phyloP scores from a whole-genome alignment of 2,113 vertebrate species.

The Poecile atricapillus region DNA sequence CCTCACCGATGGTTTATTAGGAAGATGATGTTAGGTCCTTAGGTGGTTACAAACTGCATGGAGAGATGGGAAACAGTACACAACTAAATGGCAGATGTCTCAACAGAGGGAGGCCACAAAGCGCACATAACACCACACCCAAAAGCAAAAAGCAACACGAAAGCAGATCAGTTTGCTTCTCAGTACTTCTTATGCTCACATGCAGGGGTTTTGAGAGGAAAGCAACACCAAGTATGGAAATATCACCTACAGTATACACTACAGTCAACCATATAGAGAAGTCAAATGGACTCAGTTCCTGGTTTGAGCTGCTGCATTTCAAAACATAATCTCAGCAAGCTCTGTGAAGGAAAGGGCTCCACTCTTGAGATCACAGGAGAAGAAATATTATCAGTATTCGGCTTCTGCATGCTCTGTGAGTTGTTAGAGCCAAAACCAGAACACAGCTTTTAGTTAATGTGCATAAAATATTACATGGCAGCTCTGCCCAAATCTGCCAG shows the following conservation, averaged over 20 bases:
- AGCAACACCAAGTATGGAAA: not conserved
- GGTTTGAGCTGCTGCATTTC: not conserved
- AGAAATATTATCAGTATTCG: not conserved
- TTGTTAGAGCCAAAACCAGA: not conserved
- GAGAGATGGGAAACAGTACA: not conserved
- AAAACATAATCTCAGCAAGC: not conserved
- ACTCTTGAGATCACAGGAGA: not conserved
- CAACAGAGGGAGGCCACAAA: not conserved
- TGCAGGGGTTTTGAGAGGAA: not conserved
- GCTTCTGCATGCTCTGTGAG: not conserved
- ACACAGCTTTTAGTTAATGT: not conserved
- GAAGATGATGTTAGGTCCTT: not conserved
- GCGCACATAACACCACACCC: not conserved
- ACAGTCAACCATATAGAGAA: not conserved
- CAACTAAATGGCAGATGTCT: not conserved
- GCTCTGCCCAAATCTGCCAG: not conserved
- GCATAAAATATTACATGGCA: constrained; percentile 3
- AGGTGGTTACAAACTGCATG: not conserved
- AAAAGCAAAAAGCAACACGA: not conserved
- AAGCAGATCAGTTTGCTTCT: not conserved
- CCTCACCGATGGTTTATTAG: not conserved
- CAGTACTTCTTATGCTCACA: not conserved
- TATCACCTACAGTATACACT: not conserved
- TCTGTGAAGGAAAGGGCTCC: not conserved
- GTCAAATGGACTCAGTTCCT: not conserved